Evolutionary conservation across 2,113 vertebrate genomes (phyloP).

Genomic region (Hippocampus barbouri): DNA sequence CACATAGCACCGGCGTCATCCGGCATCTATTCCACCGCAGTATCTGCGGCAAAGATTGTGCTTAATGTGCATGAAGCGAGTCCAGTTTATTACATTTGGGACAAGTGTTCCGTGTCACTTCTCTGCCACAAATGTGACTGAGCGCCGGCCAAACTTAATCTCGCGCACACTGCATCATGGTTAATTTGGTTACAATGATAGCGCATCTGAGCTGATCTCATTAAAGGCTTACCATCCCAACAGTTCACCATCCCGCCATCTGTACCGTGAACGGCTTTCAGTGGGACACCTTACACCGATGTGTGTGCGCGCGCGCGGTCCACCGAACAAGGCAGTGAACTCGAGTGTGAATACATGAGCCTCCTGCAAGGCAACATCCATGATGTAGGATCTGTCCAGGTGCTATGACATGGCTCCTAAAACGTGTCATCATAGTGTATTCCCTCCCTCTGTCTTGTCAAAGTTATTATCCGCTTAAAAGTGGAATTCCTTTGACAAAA

Average conservation of each 20-base stretch:
- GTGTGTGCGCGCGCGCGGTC: slow-evolving; percentile 37
- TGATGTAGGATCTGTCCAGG: slow-evolving; percentile 51
- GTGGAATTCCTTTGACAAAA: background rate
- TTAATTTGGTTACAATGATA: slow-evolving; percentile 66
- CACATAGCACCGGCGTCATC: slow-evolving; percentile 16
- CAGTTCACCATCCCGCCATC: slow-evolving; percentile 28
- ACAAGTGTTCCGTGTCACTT: slow-evolving; percentile 61
- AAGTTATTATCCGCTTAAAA: too few relatives aligned
- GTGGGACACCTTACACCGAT: slow-evolving; percentile 26
- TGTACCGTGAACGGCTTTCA: slow-evolving; percentile 35
- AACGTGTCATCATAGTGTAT: slow-evolving; percentile 10
- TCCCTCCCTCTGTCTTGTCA: too few relatives aligned
- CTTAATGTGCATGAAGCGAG: slow-evolving; percentile 58
- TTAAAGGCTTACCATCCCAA: slow-evolving; percentile 51
- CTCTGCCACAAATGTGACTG: slow-evolving; percentile 61
- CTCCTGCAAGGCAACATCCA: slow-evolving; percentile 40
- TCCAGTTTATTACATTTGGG: slow-evolving; percentile 60
- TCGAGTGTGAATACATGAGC: slow-evolving; percentile 52
- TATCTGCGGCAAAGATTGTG: slow-evolving; percentile 47
- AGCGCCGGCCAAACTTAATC: slow-evolving; percentile 60
- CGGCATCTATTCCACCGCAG: slow-evolving; percentile 16
- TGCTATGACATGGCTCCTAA: slow-evolving; percentile 48
- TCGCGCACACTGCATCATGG: slow-evolving; percentile 54
- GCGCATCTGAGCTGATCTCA: slow-evolving; percentile 60
- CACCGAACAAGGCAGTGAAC: slow-evolving; percentile 51